phyloP scores from a whole-genome alignment of 2,113 vertebrate genomes.

The Myocastor coypus region DNA sequence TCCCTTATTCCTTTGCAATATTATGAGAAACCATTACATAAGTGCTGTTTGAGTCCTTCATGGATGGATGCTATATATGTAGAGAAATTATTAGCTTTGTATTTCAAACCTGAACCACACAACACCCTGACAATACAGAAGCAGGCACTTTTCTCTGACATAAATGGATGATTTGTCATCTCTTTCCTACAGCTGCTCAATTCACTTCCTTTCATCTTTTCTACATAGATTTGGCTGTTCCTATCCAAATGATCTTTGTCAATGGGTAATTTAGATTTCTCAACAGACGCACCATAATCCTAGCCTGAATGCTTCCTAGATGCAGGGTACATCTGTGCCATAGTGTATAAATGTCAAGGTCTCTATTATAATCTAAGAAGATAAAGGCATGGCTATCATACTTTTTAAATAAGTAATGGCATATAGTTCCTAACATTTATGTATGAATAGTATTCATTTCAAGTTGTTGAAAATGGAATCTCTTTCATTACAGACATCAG shows the following conservation, averaged over 20 bases:
- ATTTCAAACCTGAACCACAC: slow-evolving; percentile 68
- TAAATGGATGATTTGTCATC: slow-evolving; percentile 77
- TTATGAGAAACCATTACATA: slow-evolving; percentile 53
- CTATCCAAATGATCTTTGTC: slow-evolving; percentile 82
- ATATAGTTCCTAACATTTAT: background rate
- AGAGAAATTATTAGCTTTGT: slow-evolving; percentile 74
- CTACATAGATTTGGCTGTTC: slow-evolving; percentile 79
- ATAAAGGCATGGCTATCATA: slow-evolving; percentile 67
- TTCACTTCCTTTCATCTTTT: slow-evolving; percentile 72
- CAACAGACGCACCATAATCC: slow-evolving; percentile 76
- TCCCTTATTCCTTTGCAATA: slow-evolving; percentile 51
- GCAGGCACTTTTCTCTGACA: slow-evolving; percentile 57
- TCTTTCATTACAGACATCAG: rapidly evolving
- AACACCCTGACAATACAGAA: slow-evolving; percentile 58
- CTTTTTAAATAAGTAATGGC: slow-evolving; percentile 26
- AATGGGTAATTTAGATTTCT: slow-evolving; percentile 84
- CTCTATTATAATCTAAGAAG: slow-evolving; percentile 76
- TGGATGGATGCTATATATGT: slow-evolving; percentile 60
- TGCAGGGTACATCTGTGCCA: slow-evolving; percentile 82
- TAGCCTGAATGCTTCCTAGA: slow-evolving; percentile 76
- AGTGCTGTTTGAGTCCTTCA: slow-evolving; percentile 39
- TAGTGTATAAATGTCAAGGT: slow-evolving; percentile 79
- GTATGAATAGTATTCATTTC: slow-evolving; percentile 56
- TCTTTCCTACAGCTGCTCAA: slow-evolving; percentile 63
- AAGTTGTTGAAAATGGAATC: slow-evolving; percentile 65